A percentile compares a stretch with the other conserved stretches of the same genome.
Evolutionary conservation across 1,140 invertebrate species (phyloP).

Genomic region (Aculops lycopersici): DNA sequence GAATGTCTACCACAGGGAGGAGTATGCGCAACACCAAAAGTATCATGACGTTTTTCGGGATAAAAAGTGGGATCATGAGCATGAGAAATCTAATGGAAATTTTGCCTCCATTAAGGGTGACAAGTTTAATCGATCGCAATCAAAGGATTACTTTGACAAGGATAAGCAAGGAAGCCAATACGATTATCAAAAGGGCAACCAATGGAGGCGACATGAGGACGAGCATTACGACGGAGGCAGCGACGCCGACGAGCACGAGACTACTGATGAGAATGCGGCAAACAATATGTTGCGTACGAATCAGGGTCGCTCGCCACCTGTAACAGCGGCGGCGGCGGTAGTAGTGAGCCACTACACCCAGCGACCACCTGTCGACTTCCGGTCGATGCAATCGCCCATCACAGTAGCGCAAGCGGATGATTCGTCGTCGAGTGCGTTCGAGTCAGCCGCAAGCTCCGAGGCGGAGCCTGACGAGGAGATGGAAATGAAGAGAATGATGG

Average conservation of each 20-base stretch:
- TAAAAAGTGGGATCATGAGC: slow-evolving; percentile 8
- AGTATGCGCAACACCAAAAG: slow-evolving; percentile 11
- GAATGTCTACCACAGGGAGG: slow-evolving; percentile 13
- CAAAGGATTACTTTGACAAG: slow-evolving; percentile 3
- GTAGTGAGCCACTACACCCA: background rate
- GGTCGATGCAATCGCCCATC: background rate
- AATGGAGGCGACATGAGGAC: slow-evolving; percentile 7
- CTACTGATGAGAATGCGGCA: background rate
- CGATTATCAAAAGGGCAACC: slow-evolving; percentile 8
- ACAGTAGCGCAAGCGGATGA: background rate
- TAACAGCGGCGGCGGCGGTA: background rate
- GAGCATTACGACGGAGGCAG: slow-evolving; percentile 7
- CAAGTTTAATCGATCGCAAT: background rate
- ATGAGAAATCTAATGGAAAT: background rate
- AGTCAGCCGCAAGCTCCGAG: background rate
- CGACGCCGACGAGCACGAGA: slow-evolving; percentile 6
- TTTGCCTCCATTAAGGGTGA: background rate
- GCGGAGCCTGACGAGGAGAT: background rate
- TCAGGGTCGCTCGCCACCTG: background rate
- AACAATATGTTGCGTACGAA: background rate
- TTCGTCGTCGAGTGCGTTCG: background rate
- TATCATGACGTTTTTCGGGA: slow-evolving; percentile 10
- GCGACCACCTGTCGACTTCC: background rate
- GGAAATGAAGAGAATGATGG: background rate
- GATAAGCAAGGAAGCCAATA: slow-evolving; percentile 9